Evolutionary conservation across 2,113 vertebrate genomes (phyloP), one percentile per base, ranked within the genome.

Genomic region (Atlantisia rogersi): DNA sequence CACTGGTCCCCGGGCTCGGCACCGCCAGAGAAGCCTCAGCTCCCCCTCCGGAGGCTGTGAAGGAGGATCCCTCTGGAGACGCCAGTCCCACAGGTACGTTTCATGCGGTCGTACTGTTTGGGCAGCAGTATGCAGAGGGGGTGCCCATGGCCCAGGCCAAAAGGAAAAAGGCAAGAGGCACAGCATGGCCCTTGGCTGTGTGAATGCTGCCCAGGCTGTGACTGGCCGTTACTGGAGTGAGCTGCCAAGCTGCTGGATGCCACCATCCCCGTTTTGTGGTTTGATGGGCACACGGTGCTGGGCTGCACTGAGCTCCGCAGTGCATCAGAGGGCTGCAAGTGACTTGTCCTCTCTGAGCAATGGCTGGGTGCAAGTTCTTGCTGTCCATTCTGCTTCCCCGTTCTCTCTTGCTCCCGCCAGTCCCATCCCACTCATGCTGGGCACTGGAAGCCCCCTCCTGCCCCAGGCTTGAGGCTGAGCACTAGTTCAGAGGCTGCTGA

Each of bases 161-260:
- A 8, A 14, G 44, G n/a, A 32, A 56, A 48, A 46, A 12, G 11
- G 22, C 67, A 55, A 56, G 53, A 82, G 28, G n/a, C 35, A 10
- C 53, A 65, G 20, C 9, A 15, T 48, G 1, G 3, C 13, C 29
- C 39, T 42, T 59, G 40, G 10, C 67, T 4, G 0, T 44, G 46
- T 17, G 18, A 42, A 6, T 28, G 46, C 53, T 86, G 31, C 55
- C 35, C 39, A 25, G 63, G 50, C n/a, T 56, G 20, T 77, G 52
- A 17, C 26, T 5, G 4, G 56, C 46, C 2, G 0, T 55, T 52
- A 21, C 24, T 1, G 0, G 42, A 80, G 32, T 1, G 3, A 46
- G 48, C 32, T 78, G 52, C 35, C 29, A 26, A 22, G 29, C 73
- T 88, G 86, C 68, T 63, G 80, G 19, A 56, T 89, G 53, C 24